Evolutionary conservation across 1,140 invertebrate species (phyloP).

Genomic region (Melitaea cinxia): DNA sequence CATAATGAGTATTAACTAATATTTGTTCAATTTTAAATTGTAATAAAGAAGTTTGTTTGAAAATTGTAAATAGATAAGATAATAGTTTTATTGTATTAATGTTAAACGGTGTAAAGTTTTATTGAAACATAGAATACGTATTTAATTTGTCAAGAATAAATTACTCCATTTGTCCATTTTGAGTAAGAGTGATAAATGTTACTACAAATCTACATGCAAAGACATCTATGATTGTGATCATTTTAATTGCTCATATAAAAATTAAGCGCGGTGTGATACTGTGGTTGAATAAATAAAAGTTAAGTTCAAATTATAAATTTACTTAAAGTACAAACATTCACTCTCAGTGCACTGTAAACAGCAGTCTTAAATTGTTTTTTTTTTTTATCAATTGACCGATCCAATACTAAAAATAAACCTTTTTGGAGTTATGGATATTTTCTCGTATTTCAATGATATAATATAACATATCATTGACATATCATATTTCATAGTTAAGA

Average conservation of each 20-base stretch:
- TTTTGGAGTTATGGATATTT: too few species aligned
- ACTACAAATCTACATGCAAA: neutral
- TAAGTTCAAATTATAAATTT: neutral
- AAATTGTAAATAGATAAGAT: conserved; percentile 27
- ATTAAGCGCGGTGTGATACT: conserved; percentile 10
- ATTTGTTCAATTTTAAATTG: conserved; percentile 22
- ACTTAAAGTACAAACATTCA: conserved; percentile 28
- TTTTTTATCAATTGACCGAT: too few species aligned
- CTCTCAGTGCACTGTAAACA: too few species aligned
- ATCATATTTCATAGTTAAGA: too few species aligned
- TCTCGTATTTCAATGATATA: too few species aligned
- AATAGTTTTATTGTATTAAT: conserved; percentile 14
- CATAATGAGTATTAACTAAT: conserved; percentile 37
- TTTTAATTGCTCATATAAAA: conserved; percentile 30
- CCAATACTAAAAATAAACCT: too few species aligned
- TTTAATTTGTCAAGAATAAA: neutral
- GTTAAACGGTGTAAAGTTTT: conserved; percentile 15
- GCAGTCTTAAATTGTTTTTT: too few species aligned
- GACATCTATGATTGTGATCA: neutral
- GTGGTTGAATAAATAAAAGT: neutral
- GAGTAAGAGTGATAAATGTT: neutral
- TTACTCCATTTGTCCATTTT: neutral
- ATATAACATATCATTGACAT: too few species aligned
- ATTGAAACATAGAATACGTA: conserved; percentile 3
- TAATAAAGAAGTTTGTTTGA: conserved; percentile 15